Conservation (phyloP, 2,888 invertebrate genomes). For the Coelogynopora nodosa region DNA sequence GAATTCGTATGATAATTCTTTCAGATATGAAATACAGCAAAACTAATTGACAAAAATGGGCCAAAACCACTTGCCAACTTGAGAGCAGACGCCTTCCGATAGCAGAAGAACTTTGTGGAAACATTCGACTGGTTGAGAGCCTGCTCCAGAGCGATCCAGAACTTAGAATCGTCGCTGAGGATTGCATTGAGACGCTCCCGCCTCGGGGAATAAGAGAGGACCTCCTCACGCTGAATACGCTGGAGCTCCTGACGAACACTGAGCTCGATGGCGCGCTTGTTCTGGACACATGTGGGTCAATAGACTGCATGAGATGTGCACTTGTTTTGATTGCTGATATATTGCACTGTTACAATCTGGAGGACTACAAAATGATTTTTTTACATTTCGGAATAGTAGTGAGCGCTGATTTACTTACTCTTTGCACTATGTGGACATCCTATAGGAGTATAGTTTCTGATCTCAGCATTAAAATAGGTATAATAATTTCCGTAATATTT, state of each 20-base stretch:
- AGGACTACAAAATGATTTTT: background rate
- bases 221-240: background rate
- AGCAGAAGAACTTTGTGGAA: background rate
- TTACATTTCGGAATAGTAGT: background rate
- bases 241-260: background rate
- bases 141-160: conserved; percentile 20
- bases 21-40: background rate
- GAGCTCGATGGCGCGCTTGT: background rate
- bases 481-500: too few species aligned
- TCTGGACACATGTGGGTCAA: too few species aligned
- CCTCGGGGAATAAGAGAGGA: background rate
- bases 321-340: background rate
- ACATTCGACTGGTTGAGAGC: background rate
- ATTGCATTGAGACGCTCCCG: background rate
- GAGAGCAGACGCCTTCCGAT: background rate
- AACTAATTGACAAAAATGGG: background rate
- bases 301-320: too few species aligned
- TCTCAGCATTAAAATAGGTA: too few species aligned
- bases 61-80: background rate
- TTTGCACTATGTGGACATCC: too few species aligned
- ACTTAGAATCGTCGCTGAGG: background rate
- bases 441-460: too few species aligned
- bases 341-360: background rate
- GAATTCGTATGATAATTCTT: too few species aligned
- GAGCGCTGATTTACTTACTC: too few species aligned